These are phyloP conservation scores for Empidonax alnorum DNA, from an alignment of 2,113 vertebrate genomes.

Conservation along the genomic window DNA sequence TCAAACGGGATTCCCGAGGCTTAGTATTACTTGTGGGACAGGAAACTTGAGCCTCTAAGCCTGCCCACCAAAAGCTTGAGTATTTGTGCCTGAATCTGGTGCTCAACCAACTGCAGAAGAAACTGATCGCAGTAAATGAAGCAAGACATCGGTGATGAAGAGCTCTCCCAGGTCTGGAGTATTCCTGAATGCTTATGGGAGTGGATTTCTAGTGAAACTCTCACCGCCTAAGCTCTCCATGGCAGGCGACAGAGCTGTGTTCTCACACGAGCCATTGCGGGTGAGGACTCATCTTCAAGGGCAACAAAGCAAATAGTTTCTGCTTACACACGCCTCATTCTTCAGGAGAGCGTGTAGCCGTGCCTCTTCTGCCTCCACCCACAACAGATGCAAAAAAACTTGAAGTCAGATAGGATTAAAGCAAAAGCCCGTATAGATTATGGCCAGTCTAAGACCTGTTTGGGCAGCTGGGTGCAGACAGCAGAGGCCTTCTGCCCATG, in stretches of 20 bases:
- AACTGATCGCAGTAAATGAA: neutral
- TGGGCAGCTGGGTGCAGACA: neutral
- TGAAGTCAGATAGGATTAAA: conserved; percentile 1
- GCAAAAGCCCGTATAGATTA: neutral
- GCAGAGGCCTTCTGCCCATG: neutral
- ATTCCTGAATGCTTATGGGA: neutral
- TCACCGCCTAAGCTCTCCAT: neutral
- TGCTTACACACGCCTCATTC: neutral
- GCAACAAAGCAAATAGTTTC: neutral
- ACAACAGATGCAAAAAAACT: neutral
- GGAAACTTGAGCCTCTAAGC: neutral
- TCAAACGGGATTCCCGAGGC: neutral
- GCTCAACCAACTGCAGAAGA: neutral
- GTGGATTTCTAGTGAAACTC: neutral
- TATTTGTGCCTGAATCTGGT: neutral
- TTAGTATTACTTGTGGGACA: neutral
- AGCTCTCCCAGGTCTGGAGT: neutral
- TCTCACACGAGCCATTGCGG: neutral
- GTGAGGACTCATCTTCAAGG: neutral
- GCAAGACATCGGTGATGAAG: neutral
- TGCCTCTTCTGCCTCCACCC: neutral
- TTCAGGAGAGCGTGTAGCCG: accelerated
- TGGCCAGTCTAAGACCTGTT: neutral
- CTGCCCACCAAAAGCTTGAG: neutral
- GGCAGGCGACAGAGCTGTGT: accelerated